Percentiles rank a stretch among this genome's conserved stretches.
These are phyloP conservation scores for Drosophila willistoni DNA, from an alignment of 1,140 invertebrate genomes.

Conservation along the genomic window DNA sequence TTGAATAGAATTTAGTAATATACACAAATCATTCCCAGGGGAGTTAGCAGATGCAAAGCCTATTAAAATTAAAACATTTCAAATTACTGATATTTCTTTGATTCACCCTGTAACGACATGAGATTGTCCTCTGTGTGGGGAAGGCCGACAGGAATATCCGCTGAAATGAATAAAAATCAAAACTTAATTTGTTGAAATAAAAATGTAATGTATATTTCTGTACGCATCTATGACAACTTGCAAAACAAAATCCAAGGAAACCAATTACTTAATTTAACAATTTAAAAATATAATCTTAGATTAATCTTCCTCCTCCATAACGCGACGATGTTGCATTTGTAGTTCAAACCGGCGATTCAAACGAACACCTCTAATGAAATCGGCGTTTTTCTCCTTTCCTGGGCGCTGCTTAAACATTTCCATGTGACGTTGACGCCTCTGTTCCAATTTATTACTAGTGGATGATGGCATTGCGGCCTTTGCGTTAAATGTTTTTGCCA, in stretches of 20 bases:
- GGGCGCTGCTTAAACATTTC: conserved; percentile 69
- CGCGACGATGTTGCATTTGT: conserved; percentile 85
- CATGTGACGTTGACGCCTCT: conserved; percentile 62
- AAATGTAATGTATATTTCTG: background rate
- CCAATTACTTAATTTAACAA: conserved; percentile 1
- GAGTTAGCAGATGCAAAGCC: no score
- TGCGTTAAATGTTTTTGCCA: conserved; percentile 20
- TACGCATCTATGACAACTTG: background rate
- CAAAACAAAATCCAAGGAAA: background rate
- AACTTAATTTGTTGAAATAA: background rate
- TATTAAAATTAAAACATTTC: background rate
- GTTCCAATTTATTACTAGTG: conserved; percentile 35
- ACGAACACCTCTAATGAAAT: conserved; percentile 85
- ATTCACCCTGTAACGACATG: no score
- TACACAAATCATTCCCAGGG: no score
- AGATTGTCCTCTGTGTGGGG: no score
- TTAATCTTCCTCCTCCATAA: conserved; percentile 50
- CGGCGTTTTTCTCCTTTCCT: conserved; percentile 32
- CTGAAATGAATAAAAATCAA: background rate
- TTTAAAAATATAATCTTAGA: background rate
- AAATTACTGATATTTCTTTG: no score
- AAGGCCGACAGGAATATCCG: background rate
- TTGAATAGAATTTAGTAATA: no score
- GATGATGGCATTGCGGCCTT: conserved; percentile 9
- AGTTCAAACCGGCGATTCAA: conserved; percentile 88